Conservation (phyloP, 2,888 invertebrate genomes). For the Xestia c-nigrum region DNA sequence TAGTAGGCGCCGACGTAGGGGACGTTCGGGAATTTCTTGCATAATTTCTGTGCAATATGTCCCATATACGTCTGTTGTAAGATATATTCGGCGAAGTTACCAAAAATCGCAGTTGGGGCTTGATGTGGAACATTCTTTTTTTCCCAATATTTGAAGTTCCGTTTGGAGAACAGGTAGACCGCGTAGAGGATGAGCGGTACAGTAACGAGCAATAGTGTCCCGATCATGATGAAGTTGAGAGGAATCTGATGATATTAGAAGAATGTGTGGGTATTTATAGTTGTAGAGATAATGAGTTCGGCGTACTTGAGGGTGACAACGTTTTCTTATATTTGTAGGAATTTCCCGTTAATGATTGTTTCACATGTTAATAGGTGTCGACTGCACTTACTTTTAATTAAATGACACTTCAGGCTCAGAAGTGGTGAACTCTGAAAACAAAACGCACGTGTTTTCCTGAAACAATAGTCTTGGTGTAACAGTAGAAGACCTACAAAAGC, state of each 20-base stretch:
- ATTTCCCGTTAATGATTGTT: slow-evolving; percentile 1
- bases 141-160: slow-evolving; percentile 76
- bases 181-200: slow-evolving; percentile 39
- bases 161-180: slow-evolving; percentile 64
- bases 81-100: slow-evolving; percentile 77
- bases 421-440: neutral
- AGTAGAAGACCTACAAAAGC: too few species aligned
- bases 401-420: neutral
- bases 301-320: slow-evolving; percentile 21
- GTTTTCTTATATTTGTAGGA: neutral
- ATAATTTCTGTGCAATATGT: slow-evolving; percentile 70
- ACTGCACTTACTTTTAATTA: neutral
- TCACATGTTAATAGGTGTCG: neutral
- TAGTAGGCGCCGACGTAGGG: slow-evolving; percentile 80
- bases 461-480: too few species aligned
- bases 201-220: slow-evolving; percentile 14
- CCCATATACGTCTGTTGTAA: slow-evolving; percentile 70
- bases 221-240: slow-evolving; percentile 45
- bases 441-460: neutral
- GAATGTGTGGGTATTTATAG: slow-evolving; percentile 25
- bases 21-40: slow-evolving; percentile 72
- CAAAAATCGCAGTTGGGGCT: slow-evolving; percentile 75
- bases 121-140: slow-evolving; percentile 72
- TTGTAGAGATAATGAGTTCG: slow-evolving; percentile 18
- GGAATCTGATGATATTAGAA: neutral